phyloP scores from a whole-genome alignment of 2,113 vertebrate species.

The Ursus arctos region DNA sequence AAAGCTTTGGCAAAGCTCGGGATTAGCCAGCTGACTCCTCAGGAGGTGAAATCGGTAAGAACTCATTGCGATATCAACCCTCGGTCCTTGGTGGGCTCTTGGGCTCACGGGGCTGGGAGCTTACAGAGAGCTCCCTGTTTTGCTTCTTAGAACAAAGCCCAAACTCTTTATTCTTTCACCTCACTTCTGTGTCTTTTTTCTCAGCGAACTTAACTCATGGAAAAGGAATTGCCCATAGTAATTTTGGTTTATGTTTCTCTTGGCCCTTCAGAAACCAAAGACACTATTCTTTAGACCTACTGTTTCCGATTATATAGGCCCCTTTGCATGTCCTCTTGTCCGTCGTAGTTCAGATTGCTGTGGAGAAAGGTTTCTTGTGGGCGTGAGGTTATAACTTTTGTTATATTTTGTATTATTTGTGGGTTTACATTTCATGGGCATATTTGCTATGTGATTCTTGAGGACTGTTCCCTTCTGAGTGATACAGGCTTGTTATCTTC shows the following conservation, averaged over 20 bases:
- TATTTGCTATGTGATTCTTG: neutral
- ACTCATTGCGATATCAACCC: neutral
- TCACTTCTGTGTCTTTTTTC: neutral
- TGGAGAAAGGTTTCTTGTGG: neutral
- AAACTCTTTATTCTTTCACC: neutral
- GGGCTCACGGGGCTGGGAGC: neutral
- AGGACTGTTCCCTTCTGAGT: neutral
- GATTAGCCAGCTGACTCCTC: slow-evolving; percentile 88
- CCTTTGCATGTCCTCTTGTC: neutral
- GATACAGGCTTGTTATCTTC: slow-evolving; percentile 93
- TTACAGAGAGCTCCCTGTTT: neutral
- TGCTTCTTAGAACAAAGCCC: neutral
- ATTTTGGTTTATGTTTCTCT: neutral
- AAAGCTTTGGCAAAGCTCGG: slow-evolving; percentile 91
- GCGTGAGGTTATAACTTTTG: neutral
- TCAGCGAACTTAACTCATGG: neutral
- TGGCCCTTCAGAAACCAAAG: slow-evolving; percentile 24
- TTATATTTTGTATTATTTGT: neutral
- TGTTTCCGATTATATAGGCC: neutral
- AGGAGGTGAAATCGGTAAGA: slow-evolving; percentile 92
- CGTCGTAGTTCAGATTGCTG: neutral
- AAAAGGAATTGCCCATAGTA: neutral
- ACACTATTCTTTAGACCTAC: neutral
- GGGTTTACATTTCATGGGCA: neutral
- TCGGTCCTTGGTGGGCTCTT: neutral